Base-by-base conservation (phyloP, 53 echinoderm and acorn worm species). In the Stichopus horrens region DNA sequence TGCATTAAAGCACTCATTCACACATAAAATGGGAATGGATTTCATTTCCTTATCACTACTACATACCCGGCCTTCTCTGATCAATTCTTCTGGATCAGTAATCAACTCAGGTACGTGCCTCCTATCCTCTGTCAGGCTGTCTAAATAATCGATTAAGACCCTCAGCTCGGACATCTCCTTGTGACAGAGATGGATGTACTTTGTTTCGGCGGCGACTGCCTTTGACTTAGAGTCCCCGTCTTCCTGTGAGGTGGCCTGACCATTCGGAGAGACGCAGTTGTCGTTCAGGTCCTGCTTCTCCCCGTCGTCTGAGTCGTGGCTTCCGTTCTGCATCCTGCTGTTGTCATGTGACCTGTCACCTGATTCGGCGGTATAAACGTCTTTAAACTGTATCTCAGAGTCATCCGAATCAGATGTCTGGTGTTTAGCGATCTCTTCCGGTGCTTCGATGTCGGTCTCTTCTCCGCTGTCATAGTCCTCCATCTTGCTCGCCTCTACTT, bases 1-100 rank as follows among this genome's bases (percentile, higher is more conserved):
- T 16, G n/a, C 14, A 21, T 16, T 16, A 21, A 21, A 10, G 4
- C 1, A 76, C 20, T 10, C 10, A 76, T 21, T 76, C 76, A 76
- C 1, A 76, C 37, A n/a, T 37, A 37, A 76, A 14, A 76, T 4
- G 18, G 3, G 11, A 67, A 67, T 67, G 68, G 18, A 67, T 67
- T 67, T 13, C 20, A 74, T 74, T 20, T 7, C 8, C 8, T 4
- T 21, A 9, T 21, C 51, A 52, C 6, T 52, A 52, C 6, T 54
- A 76, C 92, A 92, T 79, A 99, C 99, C 96, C 90, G 93, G 20
- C 96, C 95, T 86, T 93, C 93, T 57, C 86, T 88, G 55, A 99
- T 88, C 16, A 99, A 88, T 52, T 76, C 87, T 37, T 99, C 96
- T 5, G 99, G 93, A 79, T 96, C 86, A 5, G 86, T 86, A 65